Evolutionary conservation across 2,797 vertebrate genomes (phyloP), one percentile per base, ranked within the genome.

Genomic region (Arctocebus calabarensis): DNA sequence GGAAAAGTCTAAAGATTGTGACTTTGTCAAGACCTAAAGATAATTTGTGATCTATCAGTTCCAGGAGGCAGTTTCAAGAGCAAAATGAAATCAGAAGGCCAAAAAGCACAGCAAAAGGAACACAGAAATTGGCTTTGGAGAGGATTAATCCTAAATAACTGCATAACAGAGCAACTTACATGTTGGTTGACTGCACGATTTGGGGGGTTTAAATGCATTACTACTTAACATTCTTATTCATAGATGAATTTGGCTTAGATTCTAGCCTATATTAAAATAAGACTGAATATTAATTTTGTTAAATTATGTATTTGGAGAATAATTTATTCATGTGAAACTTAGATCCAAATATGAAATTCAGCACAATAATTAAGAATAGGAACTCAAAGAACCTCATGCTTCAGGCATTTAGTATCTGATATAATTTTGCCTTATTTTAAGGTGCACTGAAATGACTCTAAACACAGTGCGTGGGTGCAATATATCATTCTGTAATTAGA

Each of bases 271-370:
- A 70, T 94, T 84, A 94, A 89, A 94, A n/a, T 84, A 75, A 87
- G 57, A 66, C 74, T 73, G 71, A 95, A 96, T 96, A 91, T 96
- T 96, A 96, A 97, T 97, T 86, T 83, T 79, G 84, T 90, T 95
- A 73, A 97, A 96, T 95, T 95, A 96, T 95, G 34, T 79, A 95
- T 95, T 96, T 96, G 79, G 74, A 88, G n/a, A 91, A 89, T 95
- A 95, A 96, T 94, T 96, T 95, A 95, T 96, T 96, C 88, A 83
- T 90, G 75, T 92, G 86, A 96, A 96, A 96, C 83, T 52, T 40
- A 97, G 79, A 92, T 86, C 57, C 32, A 95, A 92, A 86, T 96
- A 94, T 75, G 59, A 95, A 88, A 92, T 92, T 96, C 91, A 94
- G 83, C 37, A 84, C 32, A 92, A 91, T 95, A 92, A 96, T 93